phyloP scores from a whole-genome alignment of 2,113 vertebrate genomes.

The Forbesichthys agassizii region DNA sequence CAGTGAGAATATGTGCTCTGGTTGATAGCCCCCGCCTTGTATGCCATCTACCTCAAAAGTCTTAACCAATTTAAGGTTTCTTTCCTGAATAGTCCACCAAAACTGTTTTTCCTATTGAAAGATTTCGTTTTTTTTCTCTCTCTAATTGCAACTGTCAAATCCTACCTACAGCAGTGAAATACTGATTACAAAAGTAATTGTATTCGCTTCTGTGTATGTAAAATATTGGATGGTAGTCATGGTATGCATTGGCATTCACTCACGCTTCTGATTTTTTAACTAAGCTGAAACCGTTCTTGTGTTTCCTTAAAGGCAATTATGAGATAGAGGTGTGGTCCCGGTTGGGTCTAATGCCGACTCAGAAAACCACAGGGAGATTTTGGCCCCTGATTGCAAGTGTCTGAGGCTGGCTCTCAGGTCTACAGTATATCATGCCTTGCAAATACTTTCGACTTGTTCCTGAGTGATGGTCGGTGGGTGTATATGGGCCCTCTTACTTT shows the following conservation, averaged over 20 bases:
- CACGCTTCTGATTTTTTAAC: slow-evolving; percentile 33
- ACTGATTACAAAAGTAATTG: neutral
- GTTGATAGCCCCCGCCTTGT: too few relatives aligned
- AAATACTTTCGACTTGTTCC: slow-evolving; percentile 37
- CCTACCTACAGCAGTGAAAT: too few relatives aligned
- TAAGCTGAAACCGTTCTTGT: slow-evolving; percentile 51
- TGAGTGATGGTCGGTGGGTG: slow-evolving; percentile 37
- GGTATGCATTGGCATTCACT: slow-evolving; percentile 36
- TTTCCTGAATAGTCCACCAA: too few relatives aligned
- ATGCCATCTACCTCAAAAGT: too few relatives aligned
- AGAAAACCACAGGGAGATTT: slow-evolving; percentile 46
- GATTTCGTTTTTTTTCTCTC: too few relatives aligned
- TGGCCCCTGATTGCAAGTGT: slow-evolving; percentile 55
- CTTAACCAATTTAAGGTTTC: too few relatives aligned
- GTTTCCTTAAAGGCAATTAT: slow-evolving; percentile 60
- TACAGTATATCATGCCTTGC: slow-evolving; percentile 32
- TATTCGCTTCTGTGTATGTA: slow-evolving; percentile 12
- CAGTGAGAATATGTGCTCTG: too few relatives aligned
- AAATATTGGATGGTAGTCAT: slow-evolving; percentile 41
- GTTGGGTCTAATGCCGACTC: slow-evolving; percentile 48
- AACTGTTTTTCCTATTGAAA: too few relatives aligned
- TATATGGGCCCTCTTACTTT: slow-evolving; percentile 44
- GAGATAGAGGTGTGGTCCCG: slow-evolving; percentile 59
- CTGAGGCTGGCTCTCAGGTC: slow-evolving; percentile 46
- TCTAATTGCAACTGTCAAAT: too few relatives aligned